Evolutionary conservation across 2,113 vertebrate genomes (phyloP).

Genomic region (Cyanoramphus novaezelandiae): DNA sequence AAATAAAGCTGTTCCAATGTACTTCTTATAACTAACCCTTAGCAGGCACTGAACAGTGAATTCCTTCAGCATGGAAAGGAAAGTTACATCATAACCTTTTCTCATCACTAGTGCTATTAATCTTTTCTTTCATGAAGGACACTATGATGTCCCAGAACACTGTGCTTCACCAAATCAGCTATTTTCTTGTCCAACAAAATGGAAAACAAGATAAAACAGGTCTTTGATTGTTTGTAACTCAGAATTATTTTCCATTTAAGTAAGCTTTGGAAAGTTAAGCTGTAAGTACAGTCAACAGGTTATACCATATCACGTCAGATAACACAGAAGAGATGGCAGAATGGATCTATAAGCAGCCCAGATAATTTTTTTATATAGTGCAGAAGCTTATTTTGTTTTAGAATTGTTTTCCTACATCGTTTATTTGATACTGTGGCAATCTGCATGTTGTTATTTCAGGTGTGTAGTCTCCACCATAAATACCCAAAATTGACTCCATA

Average conservation of each 20-base stretch:
- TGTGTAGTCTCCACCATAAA: constrained; percentile 39
- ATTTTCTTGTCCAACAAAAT: background rate
- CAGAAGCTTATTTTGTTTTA: background rate
- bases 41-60: background rate
- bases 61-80: background rate
- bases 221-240: background rate
- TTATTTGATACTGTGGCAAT: constrained; percentile 30
- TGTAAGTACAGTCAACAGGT: constrained; percentile 22
- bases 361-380: background rate
- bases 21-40: background rate
- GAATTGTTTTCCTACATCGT: background rate
- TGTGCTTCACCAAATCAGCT: background rate
- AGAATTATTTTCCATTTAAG: constrained; percentile 18
- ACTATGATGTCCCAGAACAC: background rate
- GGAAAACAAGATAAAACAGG: background rate
- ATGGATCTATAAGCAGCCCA: constrained; percentile 41
- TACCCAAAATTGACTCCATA: background rate
- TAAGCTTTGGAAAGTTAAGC: constrained; percentile 16
- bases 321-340: constrained; percentile 35
- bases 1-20: background rate
- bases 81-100: background rate
- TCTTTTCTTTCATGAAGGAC: background rate
- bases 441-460: constrained; percentile 61
- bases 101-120: background rate
- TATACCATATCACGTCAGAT: constrained; percentile 4